Evolutionary conservation across 2,113 vertebrate species (phyloP), one percentile per base, ranked within the genome.

Genomic region (Mugil cephalus): DNA sequence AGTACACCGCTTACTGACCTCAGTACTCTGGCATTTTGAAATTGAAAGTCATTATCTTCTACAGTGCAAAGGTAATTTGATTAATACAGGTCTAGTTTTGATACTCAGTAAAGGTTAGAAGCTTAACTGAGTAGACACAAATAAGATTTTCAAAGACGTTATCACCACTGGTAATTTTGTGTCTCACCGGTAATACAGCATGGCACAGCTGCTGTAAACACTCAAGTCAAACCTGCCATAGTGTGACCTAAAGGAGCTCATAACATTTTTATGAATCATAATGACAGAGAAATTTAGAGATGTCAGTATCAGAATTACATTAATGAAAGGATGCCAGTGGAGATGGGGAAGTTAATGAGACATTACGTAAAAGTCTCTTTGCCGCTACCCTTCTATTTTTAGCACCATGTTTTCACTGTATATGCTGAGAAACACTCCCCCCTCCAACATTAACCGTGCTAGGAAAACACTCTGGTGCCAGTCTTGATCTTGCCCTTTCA

Each of bases 111-210:
- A n/a, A 45, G 43, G 17, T 50, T 59, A 34, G 45, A 42, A 50
- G 48, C 43, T 85, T 79, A 65, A 67, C 50, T 70, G 46, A 42
- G 15, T 69, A n/a, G 46, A 35, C 21, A 47, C 60, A 61, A 63
- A 34, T 60, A n/a, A 1, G 4, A 55, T 54, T 65, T 59, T 2
- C 10, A 19, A n/a, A 18, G 9, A 9, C 54, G 15, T 21, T 36
- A 35, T 72, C 24, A 35, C 39, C 39, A 17, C 60, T 35, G 24
- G 51, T 50, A 40, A 38, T 60, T 53, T 52, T 13, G 21, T 18
- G 14, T 48, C 15, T 38, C 19, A 39, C 5, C 17, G 0, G 0
- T 21, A 50, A 24, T 55, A 51, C 11, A 66, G 12, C 7, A 38
- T 11, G 24, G 19, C 52, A 50, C 4, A 62, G 38, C 30, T 43